Conservation (phyloP, 2,888 invertebrate species). For the Pyrrhopygopsis socrates region DNA sequence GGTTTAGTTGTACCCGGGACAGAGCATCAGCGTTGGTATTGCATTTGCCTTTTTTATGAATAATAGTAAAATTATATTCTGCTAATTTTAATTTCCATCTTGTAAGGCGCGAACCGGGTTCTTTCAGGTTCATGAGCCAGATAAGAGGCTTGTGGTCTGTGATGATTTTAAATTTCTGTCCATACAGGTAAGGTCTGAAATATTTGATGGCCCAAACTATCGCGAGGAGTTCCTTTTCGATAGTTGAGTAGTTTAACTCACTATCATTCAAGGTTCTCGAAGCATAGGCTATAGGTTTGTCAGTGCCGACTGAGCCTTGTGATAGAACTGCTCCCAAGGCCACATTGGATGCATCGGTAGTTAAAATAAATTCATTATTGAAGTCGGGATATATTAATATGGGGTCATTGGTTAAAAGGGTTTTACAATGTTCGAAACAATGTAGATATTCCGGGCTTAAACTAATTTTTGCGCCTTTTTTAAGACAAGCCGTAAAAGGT, state of each 20-base stretch:
- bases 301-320: not conserved
- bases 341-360: constrained; percentile 57
- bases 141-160: constrained; percentile 59
- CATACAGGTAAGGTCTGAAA: constrained; percentile 57
- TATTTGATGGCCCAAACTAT: constrained; percentile 61
- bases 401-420: constrained; percentile 79
- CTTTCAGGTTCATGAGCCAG: constrained; percentile 45
- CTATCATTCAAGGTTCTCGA: constrained; percentile 24
- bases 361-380: constrained; percentile 57
- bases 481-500: constrained; percentile 75
- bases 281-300: constrained; percentile 39
- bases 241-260: not conserved
- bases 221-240: constrained; percentile 49
- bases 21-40: no score
- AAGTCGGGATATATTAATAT: constrained; percentile 62
- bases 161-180: constrained; percentile 35
- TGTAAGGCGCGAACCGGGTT: constrained; percentile 27
- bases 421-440: constrained; percentile 72
- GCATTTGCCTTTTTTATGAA: constrained; percentile 49
- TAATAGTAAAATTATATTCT: constrained; percentile 52
- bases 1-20: not conserved
- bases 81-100: constrained; percentile 45
- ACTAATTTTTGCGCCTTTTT: constrained; percentile 68
- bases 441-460: constrained; percentile 74
- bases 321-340: constrained; percentile 46